Conservation (phyloP, 1,140 invertebrate species). For the Drosophila guanche region DNA sequence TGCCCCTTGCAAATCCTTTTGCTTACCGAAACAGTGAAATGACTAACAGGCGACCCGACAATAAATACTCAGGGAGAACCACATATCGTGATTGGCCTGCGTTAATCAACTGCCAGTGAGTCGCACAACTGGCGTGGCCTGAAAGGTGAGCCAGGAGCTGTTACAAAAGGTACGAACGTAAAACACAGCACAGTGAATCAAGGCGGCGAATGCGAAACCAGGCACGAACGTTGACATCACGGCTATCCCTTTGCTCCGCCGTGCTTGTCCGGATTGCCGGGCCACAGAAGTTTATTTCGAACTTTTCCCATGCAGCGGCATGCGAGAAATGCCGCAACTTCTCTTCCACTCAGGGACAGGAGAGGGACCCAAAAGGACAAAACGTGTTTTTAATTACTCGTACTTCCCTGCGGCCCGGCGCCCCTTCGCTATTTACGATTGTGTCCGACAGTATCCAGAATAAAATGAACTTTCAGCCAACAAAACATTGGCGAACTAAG, state of each 20-base stretch:
- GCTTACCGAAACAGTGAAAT: constrained; percentile 22
- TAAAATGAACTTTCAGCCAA: constrained; percentile 26
- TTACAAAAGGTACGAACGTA: constrained; percentile 35
- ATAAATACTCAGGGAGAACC: constrained; percentile 42
- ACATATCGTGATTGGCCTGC: constrained; percentile 63
- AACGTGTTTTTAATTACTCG: constrained; percentile 80
- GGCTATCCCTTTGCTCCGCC: constrained; percentile 44
- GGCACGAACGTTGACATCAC: constrained; percentile 79
- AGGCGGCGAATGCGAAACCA: constrained; percentile 58
- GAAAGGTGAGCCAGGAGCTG: constrained; percentile 49
- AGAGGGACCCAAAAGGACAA: constrained; percentile 57
- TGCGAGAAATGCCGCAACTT: constrained; percentile 69
- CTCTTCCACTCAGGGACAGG: constrained; percentile 25
- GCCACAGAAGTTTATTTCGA: constrained; percentile 74
- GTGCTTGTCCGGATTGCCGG: too few species aligned
- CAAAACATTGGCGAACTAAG: constrained; percentile 2
- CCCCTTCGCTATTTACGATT: constrained; percentile 28
- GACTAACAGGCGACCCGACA: constrained; percentile 46
- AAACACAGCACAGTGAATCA: constrained; percentile 25
- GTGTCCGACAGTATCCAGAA: constrained; percentile 39
- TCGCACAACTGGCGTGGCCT: constrained; percentile 1
- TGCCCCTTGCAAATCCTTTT: constrained; percentile 48
- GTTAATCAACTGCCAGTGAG: constrained; percentile 67
- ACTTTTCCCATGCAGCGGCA: constrained; percentile 69
- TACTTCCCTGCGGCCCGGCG: constrained; percentile 31